Percentiles rank a stretch among this genome's conserved stretches.
Conservation (phyloP, 2,888 invertebrate species). For the Alloscopus bannaensis region DNA sequence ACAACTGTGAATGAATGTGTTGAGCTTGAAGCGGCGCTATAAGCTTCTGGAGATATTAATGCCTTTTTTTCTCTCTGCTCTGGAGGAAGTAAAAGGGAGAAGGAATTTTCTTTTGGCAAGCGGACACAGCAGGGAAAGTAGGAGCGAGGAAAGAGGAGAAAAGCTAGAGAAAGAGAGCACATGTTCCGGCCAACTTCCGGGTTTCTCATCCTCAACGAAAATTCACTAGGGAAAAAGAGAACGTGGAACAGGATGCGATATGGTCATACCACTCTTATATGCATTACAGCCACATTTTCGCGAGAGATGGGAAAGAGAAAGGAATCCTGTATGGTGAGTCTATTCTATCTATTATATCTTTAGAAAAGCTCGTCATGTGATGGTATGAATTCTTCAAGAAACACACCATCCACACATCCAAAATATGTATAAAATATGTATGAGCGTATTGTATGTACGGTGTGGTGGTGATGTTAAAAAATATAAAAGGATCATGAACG, state of each 20-base stretch:
- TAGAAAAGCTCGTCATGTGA: slow-evolving; percentile 4
- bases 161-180: slow-evolving; percentile 57
- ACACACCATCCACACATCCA: too few species aligned
- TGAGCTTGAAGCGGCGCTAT: slow-evolving; percentile 19
- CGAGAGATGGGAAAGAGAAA: neutral
- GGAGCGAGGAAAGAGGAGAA: slow-evolving; percentile 48
- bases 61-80: slow-evolving; percentile 14
- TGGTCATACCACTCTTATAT: neutral
- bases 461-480: slow-evolving; percentile 52
- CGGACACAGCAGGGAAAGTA: slow-evolving; percentile 57
- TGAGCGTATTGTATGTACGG: too few species aligned
- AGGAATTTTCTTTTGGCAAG: slow-evolving; percentile 57
- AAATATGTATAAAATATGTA: too few species aligned
- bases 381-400: slow-evolving; percentile 59
- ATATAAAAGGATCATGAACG: slow-evolving; percentile 56
- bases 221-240: slow-evolving; percentile 56
- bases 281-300: too few species aligned
- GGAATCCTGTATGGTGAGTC: too few species aligned
- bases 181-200: slow-evolving; percentile 66
- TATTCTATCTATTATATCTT: too few species aligned
- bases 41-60: slow-evolving; percentile 31
- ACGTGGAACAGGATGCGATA: slow-evolving; percentile 25
- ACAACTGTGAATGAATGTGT: slow-evolving; percentile 61
- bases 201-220: slow-evolving; percentile 64
- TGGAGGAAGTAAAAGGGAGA: slow-evolving; percentile 50